phyloP scores from a whole-genome alignment of 2,113 vertebrate species.

The Scomber japonicus region DNA sequence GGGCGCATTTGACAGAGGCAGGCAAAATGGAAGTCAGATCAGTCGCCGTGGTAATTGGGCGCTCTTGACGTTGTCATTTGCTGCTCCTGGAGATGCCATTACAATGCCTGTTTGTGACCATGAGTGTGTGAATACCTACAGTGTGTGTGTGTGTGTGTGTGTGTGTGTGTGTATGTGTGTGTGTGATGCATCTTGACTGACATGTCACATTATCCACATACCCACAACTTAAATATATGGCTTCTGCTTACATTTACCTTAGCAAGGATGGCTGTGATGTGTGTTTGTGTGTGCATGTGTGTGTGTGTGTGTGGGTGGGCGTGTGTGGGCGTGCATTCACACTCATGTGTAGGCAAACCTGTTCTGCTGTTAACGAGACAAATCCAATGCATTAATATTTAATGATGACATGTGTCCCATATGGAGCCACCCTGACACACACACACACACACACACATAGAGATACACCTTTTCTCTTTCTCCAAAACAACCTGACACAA shows the following conservation, averaged over 20 bases:
- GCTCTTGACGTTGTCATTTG: slow-evolving; percentile 69
- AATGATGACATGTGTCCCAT: slow-evolving; percentile 77
- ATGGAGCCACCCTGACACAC: slow-evolving; percentile 48
- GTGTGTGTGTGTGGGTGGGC: background rate
- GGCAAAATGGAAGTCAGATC: slow-evolving; percentile 63
- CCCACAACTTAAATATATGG: slow-evolving; percentile 10
- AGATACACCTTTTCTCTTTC: background rate
- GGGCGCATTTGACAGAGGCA: slow-evolving; percentile 61
- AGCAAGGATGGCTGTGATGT: background rate
- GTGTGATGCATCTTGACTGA: slow-evolving; percentile 12
- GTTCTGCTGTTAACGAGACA: slow-evolving; percentile 74
- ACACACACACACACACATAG: background rate
- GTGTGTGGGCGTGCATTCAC: background rate
- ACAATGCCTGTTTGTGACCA: slow-evolving; percentile 24
- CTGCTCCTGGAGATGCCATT: slow-evolving; percentile 54
- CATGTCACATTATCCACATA: slow-evolving; percentile 8
- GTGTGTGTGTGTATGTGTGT: slow-evolving; percentile 7
- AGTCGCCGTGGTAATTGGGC: slow-evolving; percentile 72
- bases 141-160: slow-evolving; percentile 6
- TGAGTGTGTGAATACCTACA: slow-evolving; percentile 18
- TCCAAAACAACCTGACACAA: background rate
- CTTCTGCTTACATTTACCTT: background rate
- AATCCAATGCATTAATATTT: slow-evolving; percentile 80
- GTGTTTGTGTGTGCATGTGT: background rate
- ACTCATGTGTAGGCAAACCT: slow-evolving; percentile 13